A percentile compares a stretch with the other conserved stretches of the same genome.
phyloP scores from a whole-genome alignment of 92 coral and sea anemone genomes.

The Meandrina meandrites region DNA sequence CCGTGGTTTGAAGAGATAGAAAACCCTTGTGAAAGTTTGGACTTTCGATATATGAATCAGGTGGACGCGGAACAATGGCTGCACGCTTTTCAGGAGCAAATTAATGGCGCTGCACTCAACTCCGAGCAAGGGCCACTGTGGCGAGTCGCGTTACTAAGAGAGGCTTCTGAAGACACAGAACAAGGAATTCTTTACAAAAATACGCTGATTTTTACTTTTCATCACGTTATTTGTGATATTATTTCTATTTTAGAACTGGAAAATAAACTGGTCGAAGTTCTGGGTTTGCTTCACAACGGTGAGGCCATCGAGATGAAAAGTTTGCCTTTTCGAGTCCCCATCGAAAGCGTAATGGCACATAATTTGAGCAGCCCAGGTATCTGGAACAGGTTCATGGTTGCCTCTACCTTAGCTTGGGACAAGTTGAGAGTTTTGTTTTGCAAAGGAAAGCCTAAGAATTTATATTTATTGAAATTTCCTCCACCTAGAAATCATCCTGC shows the following conservation, averaged over 20 bases:
- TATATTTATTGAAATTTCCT: conserved; percentile 20
- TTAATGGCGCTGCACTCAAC: conserved; percentile 28
- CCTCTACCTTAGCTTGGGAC: background rate
- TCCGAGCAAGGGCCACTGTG: conserved; percentile 34
- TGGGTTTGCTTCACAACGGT: background rate
- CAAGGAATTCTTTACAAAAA: conserved; percentile 27
- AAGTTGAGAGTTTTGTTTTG: conserved; percentile 13
- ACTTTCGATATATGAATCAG: background rate
- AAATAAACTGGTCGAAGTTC: background rate
- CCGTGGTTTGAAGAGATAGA: conserved; percentile 41
- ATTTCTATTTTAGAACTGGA: background rate
- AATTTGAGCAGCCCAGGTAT: background rate
- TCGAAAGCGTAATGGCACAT: background rate
- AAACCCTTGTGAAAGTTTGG: background rate
- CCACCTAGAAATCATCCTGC: conserved; percentile 16
- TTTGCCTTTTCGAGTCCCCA: background rate
- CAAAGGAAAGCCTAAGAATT: conserved; percentile 12
- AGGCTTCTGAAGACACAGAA: background rate
- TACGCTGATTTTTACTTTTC: conserved; percentile 9
- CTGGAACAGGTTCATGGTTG: background rate
- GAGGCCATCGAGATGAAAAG: conserved; percentile 27
- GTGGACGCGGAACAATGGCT: conserved; percentile 25
- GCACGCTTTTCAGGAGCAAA: conserved; percentile 10
- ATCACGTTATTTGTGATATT: conserved; percentile 2
- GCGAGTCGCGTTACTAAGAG: conserved; percentile 36